These are phyloP conservation scores for Anguilla megastoma DNA, from an alignment of 2,797 vertebrate genomes.

Conservation along the genomic window DNA sequence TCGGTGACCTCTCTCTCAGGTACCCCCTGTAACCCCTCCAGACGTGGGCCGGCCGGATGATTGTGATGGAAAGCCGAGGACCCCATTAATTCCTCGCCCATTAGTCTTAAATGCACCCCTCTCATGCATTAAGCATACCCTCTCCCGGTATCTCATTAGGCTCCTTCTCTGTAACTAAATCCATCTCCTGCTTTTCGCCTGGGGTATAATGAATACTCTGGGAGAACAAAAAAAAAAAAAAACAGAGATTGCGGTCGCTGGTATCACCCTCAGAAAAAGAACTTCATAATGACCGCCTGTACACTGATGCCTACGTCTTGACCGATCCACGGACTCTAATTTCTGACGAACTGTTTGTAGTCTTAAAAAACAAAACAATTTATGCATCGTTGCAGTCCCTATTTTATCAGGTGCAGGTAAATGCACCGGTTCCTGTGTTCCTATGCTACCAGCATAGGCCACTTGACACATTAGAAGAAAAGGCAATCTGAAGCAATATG, in stretches of 20 bases:
- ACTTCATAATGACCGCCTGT: neutral
- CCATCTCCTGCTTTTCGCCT: slow-evolving; percentile 30
- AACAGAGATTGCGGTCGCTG: neutral
- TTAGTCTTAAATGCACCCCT: slow-evolving; percentile 55
- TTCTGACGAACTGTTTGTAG: neutral
- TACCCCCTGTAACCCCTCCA: slow-evolving; percentile 53
- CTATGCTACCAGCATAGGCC: neutral
- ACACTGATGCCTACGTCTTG: no score
- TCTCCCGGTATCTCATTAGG: slow-evolving; percentile 57
- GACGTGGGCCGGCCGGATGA: slow-evolving; percentile 39
- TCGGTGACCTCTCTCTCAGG: slow-evolving; percentile 58
- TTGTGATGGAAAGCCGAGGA: slow-evolving; percentile 41
- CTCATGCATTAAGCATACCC: slow-evolving; percentile 63
- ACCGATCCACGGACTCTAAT: neutral
- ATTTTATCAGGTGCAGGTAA: neutral
- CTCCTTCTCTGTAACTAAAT: slow-evolving; percentile 28
- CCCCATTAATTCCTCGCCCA: slow-evolving; percentile 28
- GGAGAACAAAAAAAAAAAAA: neutral
- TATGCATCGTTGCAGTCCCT: neutral
- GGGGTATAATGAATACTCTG: slow-evolving; percentile 8
- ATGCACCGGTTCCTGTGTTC: neutral
- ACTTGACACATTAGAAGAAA: neutral
- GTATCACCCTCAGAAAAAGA: neutral
- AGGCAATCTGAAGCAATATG: neutral
- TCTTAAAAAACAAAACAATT: neutral